These are phyloP conservation scores for Spatula versicolor DNA, from an alignment of 2,797 vertebrate species.

Conservation along the genomic window DNA sequence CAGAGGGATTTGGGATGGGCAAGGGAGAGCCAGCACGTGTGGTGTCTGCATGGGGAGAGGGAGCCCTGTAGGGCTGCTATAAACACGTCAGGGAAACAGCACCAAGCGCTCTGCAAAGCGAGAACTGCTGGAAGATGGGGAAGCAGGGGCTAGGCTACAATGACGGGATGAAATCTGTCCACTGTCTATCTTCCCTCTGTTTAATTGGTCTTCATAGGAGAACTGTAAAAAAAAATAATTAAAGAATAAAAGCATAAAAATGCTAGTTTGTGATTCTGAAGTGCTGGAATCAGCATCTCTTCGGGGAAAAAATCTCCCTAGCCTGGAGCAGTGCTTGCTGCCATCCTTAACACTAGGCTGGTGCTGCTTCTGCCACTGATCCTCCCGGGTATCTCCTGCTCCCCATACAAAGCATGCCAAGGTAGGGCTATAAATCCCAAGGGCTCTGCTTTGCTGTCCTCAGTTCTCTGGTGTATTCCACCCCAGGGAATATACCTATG, in stretches of 20 bases:
- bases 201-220: not conserved
- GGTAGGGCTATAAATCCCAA: slow-evolving; percentile 22
- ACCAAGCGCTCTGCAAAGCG: not conserved
- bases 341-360: not conserved
- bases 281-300: not conserved
- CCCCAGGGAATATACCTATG: not conserved
- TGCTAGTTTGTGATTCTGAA: not conserved
- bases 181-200: not conserved
- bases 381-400: not conserved
- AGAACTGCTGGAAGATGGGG: not conserved
- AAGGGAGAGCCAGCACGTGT: not conserved
- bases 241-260: not conserved
- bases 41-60: not conserved
- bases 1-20: not conserved
- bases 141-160: not conserved
- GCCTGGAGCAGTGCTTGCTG: not conserved
- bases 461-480: not conserved
- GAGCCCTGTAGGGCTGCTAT: fast-evolving
- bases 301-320: not conserved
- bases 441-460: slow-evolving; percentile 33
- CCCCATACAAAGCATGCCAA: not conserved
- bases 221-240: not conserved
- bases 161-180: not conserved
- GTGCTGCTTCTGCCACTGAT: not conserved
- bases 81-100: not conserved